Evolutionary conservation across 2,888 invertebrate species (phyloP), one percentile per base, ranked within the genome.

Genomic region (Ashinkailepas kermadecensis): DNA sequence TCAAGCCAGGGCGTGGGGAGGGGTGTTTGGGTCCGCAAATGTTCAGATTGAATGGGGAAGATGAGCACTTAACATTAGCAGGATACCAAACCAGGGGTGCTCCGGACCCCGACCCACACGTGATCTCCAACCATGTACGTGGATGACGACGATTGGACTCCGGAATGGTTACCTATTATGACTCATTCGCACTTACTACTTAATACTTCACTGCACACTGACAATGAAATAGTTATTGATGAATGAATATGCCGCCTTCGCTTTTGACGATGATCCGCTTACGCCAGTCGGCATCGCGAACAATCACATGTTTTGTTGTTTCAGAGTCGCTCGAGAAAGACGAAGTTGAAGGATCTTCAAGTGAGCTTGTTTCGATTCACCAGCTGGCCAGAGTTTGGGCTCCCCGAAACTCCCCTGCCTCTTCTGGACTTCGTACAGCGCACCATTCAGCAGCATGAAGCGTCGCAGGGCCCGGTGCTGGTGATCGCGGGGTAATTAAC

Each of bases 341-440:
- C 13, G 39, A 23, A 15, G 39, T 12, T 23, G 15, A 70, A 70
- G 39, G 70, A 70, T 13, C 39, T 70, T 23, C 86, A 87, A 59
- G 78, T 97, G 62, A 93, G 94, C 86, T 97, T 97, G 88, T 97
- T 96, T 89, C 97, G 98, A 88, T 97, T 96, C 88, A 97, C 97
- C 25, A 96, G 96, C 88, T 98, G 98, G 98, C 97, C 97, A 0
- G 98, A 98, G 89, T 97, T 98, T 88, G 97, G 96, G 83, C 95
- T 95, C 39, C 96, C 96, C 13, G 93, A 95, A 86, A 97, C 97
- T 89, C 95, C 97, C 9, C 90, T 97, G 82, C 96, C 97, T 39
- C 96, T 97, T 84, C 89, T 98, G 85, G 94, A 95, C 85, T 97
- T 97, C 89, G 94, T 98, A 93, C 86, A 78, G 18, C 54, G 21